Evolutionary conservation across 1,140 invertebrate genomes (phyloP).

Genomic region (Cotesia chilonis): DNA sequence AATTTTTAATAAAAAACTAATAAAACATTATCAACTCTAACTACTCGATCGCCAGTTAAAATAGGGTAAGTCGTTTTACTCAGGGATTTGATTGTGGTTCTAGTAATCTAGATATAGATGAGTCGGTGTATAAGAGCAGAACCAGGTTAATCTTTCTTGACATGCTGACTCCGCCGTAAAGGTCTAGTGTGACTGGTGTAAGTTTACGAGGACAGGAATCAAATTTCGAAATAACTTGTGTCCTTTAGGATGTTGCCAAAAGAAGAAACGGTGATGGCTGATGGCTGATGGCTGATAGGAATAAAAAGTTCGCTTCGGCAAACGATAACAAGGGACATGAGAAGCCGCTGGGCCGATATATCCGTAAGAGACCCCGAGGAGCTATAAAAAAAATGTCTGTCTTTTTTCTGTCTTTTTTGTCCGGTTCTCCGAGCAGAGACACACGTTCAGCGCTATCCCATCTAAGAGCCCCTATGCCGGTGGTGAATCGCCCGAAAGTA

Average conservation of each 20-base stretch:
- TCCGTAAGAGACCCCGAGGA: neutral
- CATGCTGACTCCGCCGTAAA: constrained; percentile 12
- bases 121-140: too few relatives aligned
- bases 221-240: neutral
- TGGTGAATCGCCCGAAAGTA: constrained; percentile 5
- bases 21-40: too few relatives aligned
- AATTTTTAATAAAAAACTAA: too few relatives aligned
- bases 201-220: too few relatives aligned
- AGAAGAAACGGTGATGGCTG: neutral
- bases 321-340: constrained; percentile 4
- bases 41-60: too few relatives aligned
- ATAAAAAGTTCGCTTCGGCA: too few relatives aligned
- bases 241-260: neutral
- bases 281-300: neutral
- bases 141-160: constrained; percentile 11
- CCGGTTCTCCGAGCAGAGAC: neutral
- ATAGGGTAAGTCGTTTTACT: neutral
- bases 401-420: neutral
- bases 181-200: neutral
- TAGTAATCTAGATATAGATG: too few relatives aligned
- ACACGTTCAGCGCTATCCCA: neutral
- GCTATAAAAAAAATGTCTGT: neutral
- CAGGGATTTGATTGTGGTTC: neutral
- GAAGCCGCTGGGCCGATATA: neutral
- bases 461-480: neutral